These are phyloP conservation scores for Macroglossus sobrinus DNA, from an alignment of 2,113 vertebrate species.

Conservation along the genomic window DNA sequence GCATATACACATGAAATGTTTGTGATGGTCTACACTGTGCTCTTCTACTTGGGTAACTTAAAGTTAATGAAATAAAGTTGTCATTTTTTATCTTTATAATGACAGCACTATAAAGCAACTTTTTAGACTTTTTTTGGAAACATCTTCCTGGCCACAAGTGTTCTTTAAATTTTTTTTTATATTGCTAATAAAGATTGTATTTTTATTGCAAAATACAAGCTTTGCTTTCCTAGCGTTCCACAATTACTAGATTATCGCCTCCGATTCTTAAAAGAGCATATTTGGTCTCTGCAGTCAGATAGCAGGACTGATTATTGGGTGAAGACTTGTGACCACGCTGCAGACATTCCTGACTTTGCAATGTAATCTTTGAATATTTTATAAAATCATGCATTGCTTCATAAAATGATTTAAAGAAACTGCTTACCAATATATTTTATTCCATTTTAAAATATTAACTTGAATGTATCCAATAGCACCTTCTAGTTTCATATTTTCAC, in stretches of 20 bases:
- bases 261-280: not conserved
- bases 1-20: not conserved
- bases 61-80: not conserved
- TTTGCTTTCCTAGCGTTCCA: not conserved
- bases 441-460: slow-evolving; percentile 49
- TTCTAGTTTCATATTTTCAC: slow-evolving; percentile 39
- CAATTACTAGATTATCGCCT: not conserved
- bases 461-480: slow-evolving; percentile 1
- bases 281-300: not conserved
- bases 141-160: not conserved
- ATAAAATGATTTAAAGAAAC: slow-evolving; percentile 21
- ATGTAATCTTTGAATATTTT: slow-evolving; percentile 23
- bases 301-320: not conserved
- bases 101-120: not conserved
- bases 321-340: not conserved
- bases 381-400: slow-evolving; percentile 40
- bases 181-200: not conserved
- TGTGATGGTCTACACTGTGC: not conserved
- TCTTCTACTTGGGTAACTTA: not conserved
- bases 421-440: slow-evolving; percentile 42
- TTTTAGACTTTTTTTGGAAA: not conserved
- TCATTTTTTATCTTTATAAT: not conserved
- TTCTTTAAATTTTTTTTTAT: not conserved
- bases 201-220: not conserved
- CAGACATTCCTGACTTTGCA: not conserved